These are phyloP conservation scores for Drosophila sechellia DNA, from an alignment of 1,140 invertebrate genomes.

Conservation along the genomic window DNA sequence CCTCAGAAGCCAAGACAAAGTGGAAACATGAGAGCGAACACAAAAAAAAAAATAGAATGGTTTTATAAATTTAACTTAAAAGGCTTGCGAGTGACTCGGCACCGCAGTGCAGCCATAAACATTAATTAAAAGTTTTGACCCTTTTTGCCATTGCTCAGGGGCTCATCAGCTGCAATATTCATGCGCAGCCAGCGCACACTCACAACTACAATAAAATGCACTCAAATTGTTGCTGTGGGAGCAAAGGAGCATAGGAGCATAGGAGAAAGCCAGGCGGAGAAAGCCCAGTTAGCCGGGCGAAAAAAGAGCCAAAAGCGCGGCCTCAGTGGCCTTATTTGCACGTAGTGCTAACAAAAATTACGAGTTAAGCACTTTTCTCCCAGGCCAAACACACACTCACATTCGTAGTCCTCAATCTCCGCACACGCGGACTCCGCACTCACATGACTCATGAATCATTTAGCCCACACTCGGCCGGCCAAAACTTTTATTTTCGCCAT, in stretches of 20 bases:
- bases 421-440: slow-evolving; percentile 7
- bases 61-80: slow-evolving; percentile 76
- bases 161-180: slow-evolving; percentile 80
- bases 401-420: slow-evolving; percentile 33
- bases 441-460: slow-evolving; percentile 75
- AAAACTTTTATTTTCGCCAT: slow-evolving; percentile 24
- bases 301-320: slow-evolving; percentile 37
- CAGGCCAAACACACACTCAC: slow-evolving; percentile 41
- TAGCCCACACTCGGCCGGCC: slow-evolving; percentile 53
- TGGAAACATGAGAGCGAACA: neutral
- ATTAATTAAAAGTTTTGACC: slow-evolving; percentile 83
- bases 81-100: slow-evolving; percentile 55
- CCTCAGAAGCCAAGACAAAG: slow-evolving; percentile 35
- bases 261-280: slow-evolving; percentile 12
- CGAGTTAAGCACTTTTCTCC: slow-evolving; percentile 73
- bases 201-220: slow-evolving; percentile 75
- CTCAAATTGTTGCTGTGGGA: slow-evolving; percentile 59
- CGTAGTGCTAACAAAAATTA: slow-evolving; percentile 72
- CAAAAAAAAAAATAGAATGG: slow-evolving; percentile 48
- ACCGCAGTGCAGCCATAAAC: slow-evolving; percentile 78
- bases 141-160: slow-evolving; percentile 53
- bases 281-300: slow-evolving; percentile 5
- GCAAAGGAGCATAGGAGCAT: slow-evolving; percentile 21
- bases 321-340: slow-evolving; percentile 78
- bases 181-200: slow-evolving; percentile 53